These are phyloP conservation scores for Macrobrachium nipponense DNA, from an alignment of 1,140 invertebrate genomes.

Conservation along the genomic window DNA sequence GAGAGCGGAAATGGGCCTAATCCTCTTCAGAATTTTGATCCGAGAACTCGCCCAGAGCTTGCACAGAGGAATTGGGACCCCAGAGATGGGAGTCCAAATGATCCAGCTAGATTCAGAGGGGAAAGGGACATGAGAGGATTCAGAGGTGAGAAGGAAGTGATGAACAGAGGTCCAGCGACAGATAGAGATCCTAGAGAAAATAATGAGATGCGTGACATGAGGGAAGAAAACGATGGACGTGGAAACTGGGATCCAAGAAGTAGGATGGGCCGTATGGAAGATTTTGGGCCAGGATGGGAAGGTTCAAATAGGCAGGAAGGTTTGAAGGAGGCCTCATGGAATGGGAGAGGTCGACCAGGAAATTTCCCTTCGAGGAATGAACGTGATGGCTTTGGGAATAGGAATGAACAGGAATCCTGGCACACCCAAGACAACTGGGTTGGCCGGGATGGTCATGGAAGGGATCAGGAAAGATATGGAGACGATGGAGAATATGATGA, in stretches of 20 bases:
- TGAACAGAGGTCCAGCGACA: not conserved
- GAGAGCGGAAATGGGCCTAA: constrained; percentile 23
- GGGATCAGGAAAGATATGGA: constrained; percentile 34
- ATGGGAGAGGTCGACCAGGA: constrained; percentile 2
- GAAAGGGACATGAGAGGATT: constrained; percentile 22
- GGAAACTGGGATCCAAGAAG: constrained; percentile 14
- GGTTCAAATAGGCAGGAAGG: constrained; percentile 18
- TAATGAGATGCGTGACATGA: constrained; percentile 23
- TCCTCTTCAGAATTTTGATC: constrained; percentile 3
- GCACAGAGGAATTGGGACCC: constrained; percentile 10
- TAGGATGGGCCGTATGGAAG: constrained; percentile 7
- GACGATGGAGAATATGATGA: constrained; percentile 39
- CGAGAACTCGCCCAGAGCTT: not conserved
- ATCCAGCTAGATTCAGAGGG: not conserved
- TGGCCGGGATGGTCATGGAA: constrained; percentile 38
- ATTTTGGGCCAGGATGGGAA: constrained; percentile 24
- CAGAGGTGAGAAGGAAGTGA: not conserved
- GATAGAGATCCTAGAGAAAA: not conserved
- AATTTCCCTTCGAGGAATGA: not conserved
- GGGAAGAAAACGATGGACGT: not conserved
- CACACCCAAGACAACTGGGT: constrained; percentile 43
- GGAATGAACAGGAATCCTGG: constrained; percentile 5
- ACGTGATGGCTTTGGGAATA: not conserved
- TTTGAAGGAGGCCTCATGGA: constrained; percentile 30
- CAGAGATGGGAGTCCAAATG: not conserved